A percentile compares a stretch with the other conserved stretches of the same genome.
phyloP scores from a whole-genome alignment of 2,888 invertebrate species.

The Serrognathus titanus region DNA sequence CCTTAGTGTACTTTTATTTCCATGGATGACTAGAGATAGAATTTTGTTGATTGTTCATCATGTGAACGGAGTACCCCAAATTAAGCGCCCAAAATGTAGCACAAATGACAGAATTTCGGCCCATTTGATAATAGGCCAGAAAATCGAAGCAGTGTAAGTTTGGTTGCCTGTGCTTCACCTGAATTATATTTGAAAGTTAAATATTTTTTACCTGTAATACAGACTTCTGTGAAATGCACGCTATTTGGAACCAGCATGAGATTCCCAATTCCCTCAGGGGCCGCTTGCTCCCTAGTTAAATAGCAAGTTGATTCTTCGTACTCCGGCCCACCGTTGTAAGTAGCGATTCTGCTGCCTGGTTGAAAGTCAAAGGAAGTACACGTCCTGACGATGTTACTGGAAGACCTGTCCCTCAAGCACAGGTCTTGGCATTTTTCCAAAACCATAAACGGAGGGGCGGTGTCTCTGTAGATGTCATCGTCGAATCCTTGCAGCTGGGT shows the following conservation, averaged over 20 bases:
- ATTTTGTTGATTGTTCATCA: too few relatives aligned
- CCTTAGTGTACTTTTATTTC: too few relatives aligned
- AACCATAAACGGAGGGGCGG: conserved; percentile 81
- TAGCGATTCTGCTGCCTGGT: conserved; percentile 80
- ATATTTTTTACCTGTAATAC: conserved; percentile 73
- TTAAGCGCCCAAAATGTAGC: too few relatives aligned
- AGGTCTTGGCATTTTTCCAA: conserved; percentile 82
- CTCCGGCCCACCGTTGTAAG: conserved; percentile 75
- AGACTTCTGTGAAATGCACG: conserved; percentile 87
- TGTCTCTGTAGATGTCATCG: conserved; percentile 82
- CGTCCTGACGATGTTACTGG: conserved; percentile 77
- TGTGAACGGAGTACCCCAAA: too few relatives aligned
- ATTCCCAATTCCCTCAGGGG: conserved; percentile 84
- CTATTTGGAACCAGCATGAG: conserved; percentile 87
- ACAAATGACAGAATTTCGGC: too few relatives aligned
- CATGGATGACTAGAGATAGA: too few relatives aligned
- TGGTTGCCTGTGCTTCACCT: background rate
- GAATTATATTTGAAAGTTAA: background rate
- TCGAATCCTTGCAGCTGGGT: conserved; percentile 87
- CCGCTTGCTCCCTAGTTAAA: conserved; percentile 78
- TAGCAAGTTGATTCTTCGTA: conserved; percentile 88
- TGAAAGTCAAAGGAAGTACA: conserved; percentile 90
- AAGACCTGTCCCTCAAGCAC: conserved; percentile 74
- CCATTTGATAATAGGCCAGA: too few relatives aligned
- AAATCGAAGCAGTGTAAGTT: background rate